Evolutionary conservation across 2,113 vertebrate genomes (phyloP), one percentile per base, ranked within the genome.

Genomic region (Protobothrops flavoviridis): DNA sequence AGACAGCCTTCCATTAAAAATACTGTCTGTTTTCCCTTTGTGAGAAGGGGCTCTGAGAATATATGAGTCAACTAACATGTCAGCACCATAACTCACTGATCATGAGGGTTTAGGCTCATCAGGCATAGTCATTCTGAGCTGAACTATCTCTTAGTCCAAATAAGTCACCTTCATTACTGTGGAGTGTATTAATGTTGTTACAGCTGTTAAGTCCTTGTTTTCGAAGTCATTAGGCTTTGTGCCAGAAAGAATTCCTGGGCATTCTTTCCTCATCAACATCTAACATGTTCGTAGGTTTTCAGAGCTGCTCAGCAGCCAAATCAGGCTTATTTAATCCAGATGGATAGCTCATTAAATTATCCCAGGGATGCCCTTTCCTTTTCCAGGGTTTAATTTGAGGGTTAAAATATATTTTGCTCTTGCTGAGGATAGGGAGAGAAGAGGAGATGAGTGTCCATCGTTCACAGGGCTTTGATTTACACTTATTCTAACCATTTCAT

Each of bases 121-220:
- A 93, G 88, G 88, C 55, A 21, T n/a, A 5, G 15, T 81, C 13
- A 17, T 50, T 3, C 13, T 1, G 20, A 3, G 1, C 52, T 89
- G 55, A 11, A 4, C 48, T 15, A 86, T 55, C n/a, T 93, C 56
- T 43, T 81, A 12, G 88, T 93, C 48, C 50, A 48, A 94, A 39
- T 23, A 93, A 93, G 92, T 93, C 89, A 93, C 3, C 64, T 15
- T 93, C 87, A 85, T 91, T 57, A 89, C 64, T 57, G 81, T 91
- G 90, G 88, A 85, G 86, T 57, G 17, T 91, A 91, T 93, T 93
- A 91, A 89, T 93, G 61, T 91, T 74, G 85, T 86, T 93, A 74
- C 61, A 88, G 61, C 93, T 93, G 85, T 50, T 59, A 59, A 91
- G 90, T 91, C 90, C 85, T 91, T 89, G 93, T 64, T 56, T 87